Percentiles rank a stretch among this genome's conserved stretches.
Evolutionary conservation across 2,888 invertebrate genomes (phyloP).

Genomic region (Thelaira solivaga): DNA sequence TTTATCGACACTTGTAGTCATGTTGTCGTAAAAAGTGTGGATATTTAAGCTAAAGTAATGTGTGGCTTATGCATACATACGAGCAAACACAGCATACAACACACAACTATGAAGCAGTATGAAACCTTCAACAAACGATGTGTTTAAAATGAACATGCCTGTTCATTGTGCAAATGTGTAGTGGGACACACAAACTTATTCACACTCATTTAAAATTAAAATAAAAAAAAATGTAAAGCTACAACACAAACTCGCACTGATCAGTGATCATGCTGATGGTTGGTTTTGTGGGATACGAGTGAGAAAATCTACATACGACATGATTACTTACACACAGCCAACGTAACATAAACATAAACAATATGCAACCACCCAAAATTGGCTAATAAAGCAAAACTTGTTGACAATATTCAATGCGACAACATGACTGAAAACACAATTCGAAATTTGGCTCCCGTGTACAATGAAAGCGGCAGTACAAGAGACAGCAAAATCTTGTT

Average conservation of each 20-base stretch:
- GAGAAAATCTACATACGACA: conserved; percentile 36
- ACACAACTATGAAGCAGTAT: too few species aligned
- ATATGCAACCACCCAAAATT: conserved; percentile 75
- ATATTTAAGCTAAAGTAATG: conserved; percentile 2
- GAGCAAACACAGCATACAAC: background rate
- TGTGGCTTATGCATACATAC: background rate
- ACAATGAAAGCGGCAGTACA: conserved; percentile 41
- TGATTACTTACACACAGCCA: conserved; percentile 21
- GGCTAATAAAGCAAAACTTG: conserved; percentile 76
- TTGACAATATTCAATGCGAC: conserved; percentile 72
- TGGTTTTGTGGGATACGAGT: conserved; percentile 12
- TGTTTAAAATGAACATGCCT: background rate
- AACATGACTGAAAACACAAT: conserved; percentile 54
- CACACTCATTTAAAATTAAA: conserved; percentile 21
- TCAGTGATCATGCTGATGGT: conserved; percentile 20
- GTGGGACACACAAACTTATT: too few species aligned
- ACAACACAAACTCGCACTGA: background rate
- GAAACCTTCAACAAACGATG: background rate
- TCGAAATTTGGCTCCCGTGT: conserved; percentile 48
- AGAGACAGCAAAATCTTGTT: conserved; percentile 52
- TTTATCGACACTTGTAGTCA: conserved; percentile 18
- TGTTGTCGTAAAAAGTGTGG: too few species aligned
- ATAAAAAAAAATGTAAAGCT: background rate
- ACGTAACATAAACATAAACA: conserved; percentile 63
- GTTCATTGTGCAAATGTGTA: conserved; percentile 24